These are phyloP conservation scores for Drosophila leonis DNA, from an alignment of 2,888 invertebrate genomes.

Conservation along the genomic window DNA sequence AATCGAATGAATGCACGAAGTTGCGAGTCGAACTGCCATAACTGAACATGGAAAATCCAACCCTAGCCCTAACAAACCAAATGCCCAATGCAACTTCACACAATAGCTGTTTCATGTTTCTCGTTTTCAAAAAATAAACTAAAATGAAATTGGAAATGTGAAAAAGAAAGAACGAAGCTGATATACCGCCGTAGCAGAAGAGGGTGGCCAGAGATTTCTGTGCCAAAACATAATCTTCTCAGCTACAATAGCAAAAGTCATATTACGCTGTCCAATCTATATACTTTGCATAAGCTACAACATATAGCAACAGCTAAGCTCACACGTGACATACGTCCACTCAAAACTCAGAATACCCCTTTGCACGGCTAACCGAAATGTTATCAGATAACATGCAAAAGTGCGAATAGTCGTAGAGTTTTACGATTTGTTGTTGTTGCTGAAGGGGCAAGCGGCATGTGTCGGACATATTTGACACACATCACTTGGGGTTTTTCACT, in stretches of 20 bases:
- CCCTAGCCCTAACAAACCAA: constrained; percentile 33
- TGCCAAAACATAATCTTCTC: too few species aligned
- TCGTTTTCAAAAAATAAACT: background rate
- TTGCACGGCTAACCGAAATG: background rate
- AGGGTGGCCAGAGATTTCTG: background rate
- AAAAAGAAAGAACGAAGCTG: background rate
- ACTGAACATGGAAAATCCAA: constrained; percentile 12
- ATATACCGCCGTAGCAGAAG: background rate
- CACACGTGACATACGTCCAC: too few species aligned
- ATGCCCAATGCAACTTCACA: constrained; percentile 21
- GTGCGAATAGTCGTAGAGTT: constrained; percentile 11
- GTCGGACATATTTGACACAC: constrained; percentile 72
- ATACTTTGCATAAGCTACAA: too few species aligned
- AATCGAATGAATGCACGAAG: constrained; percentile 54
- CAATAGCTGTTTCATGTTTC: constrained; percentile 50
- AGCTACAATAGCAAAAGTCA: too few species aligned
- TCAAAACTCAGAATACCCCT: background rate
- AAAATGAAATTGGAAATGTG: background rate
- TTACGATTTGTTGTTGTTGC: constrained; percentile 7
- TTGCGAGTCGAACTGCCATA: constrained; percentile 8
- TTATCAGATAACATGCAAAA: constrained; percentile 14
- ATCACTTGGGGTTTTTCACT: constrained; percentile 55
- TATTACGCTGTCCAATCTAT: too few species aligned
- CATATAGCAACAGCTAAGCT: too few species aligned
- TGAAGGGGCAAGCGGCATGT: constrained; percentile 40